Conservation (phyloP, 1,140 invertebrate species). For the Drosophila truncata region DNA sequence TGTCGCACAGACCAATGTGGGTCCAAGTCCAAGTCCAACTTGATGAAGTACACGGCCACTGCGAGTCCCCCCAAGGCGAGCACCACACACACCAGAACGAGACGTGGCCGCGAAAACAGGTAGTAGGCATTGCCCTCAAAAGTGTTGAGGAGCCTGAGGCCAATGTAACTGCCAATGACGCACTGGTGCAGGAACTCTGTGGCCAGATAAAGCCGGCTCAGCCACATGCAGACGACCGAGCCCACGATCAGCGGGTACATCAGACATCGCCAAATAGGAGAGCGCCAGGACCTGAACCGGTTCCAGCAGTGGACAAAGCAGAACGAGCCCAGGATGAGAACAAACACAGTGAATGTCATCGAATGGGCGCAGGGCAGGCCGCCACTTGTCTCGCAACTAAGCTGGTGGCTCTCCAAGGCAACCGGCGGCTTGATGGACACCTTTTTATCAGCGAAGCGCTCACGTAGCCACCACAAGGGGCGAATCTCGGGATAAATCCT, state of each 20-base stretch:
- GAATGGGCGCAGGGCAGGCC: slow-evolving; percentile 73
- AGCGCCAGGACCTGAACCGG: neutral
- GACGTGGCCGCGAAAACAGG: slow-evolving; percentile 20
- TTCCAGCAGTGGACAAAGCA: slow-evolving; percentile 30
- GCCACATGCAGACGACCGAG: slow-evolving; percentile 52
- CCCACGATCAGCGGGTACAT: neutral
- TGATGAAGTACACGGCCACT: slow-evolving; percentile 59
- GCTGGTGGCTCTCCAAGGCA: slow-evolving; percentile 47
- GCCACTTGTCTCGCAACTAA: slow-evolving; percentile 74
- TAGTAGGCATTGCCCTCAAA: slow-evolving; percentile 34
- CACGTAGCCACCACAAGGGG: slow-evolving; percentile 73
- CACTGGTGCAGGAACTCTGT: slow-evolving; percentile 81
- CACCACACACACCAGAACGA: slow-evolving; percentile 23
- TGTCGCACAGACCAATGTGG: slow-evolving; percentile 80
- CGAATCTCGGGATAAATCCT: slow-evolving; percentile 72
- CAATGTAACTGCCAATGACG: slow-evolving; percentile 53
- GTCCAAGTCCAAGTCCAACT: slow-evolving; percentile 58
- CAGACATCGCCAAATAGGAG: neutral
- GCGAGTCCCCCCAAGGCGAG: slow-evolving; percentile 38
- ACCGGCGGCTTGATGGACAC: slow-evolving; percentile 5
- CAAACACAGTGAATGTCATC: slow-evolving; percentile 52
- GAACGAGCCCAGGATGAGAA: slow-evolving; percentile 40
- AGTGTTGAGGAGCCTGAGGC: slow-evolving; percentile 26
- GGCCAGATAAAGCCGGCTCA: slow-evolving; percentile 73
- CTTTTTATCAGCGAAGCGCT: slow-evolving; percentile 33